Base-by-base conservation (phyloP, 2,888 invertebrate species). In the Melitaea athalia region DNA sequence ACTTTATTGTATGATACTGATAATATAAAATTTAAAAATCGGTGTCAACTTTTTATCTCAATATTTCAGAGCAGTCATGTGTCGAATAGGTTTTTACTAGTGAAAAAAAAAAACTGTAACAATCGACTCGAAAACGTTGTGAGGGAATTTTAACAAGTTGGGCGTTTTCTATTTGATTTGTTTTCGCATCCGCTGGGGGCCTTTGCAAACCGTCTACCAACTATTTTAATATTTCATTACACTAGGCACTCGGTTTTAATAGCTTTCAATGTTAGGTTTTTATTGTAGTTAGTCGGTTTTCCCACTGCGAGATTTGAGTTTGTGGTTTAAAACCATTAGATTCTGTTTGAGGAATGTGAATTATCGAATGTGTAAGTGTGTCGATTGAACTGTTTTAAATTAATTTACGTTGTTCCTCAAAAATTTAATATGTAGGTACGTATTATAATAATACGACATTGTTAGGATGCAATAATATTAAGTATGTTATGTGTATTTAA, bases 211-310 rank as follows among this genome's bases (percentile, higher is more conserved):
- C 70, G 75, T 73, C 72, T 69, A 74, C 79, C 75, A 80, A 81
- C 84, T 81, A 81, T 82, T 85, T 86, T 81, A 85, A 86, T 86
- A 87, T 85, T 86, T 79, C 78, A 87, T 85, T 81, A 80, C 76
- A 72, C 79, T 75, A 79, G 80, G 79, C 78, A 81, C 84, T 82
- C 81, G 64, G 74, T 73, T 79, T 78, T 86, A 85, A 86, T 86
- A 80, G 83, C 77, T 84, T 84, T 78, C 77, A 76, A 79, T 81
- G 77, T 74, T 74, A 78, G 74, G 78, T 80, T 85, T 85, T 85
- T 81, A 80, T 84, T 82, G 77, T 77, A 82, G 79, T 82, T 85
- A 78, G 77, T 72, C 73, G 72, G 74, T 74, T 77, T 74, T 69
- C 69, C 72, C 70, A 71, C 69, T 72, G 70, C 69, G 70, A 71